These are phyloP conservation scores for Sebastes goodei DNA, from an alignment of 2,797 vertebrate genomes.

Conservation along the genomic window DNA sequence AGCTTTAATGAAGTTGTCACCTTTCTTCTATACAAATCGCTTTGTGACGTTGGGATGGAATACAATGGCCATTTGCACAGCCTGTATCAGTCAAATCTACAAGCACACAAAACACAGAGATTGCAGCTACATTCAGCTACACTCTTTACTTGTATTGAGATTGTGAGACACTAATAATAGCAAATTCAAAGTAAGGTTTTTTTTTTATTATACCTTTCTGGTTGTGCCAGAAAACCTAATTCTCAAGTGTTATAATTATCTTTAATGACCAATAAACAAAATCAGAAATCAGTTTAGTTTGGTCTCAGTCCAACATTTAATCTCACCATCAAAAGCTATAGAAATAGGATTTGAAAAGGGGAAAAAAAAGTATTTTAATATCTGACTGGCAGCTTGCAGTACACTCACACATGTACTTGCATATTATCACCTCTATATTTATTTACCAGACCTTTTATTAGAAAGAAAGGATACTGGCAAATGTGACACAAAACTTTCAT, in stretches of 20 bases:
- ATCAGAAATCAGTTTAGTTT: slow-evolving; percentile 11
- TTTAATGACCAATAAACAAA: slow-evolving; percentile 17
- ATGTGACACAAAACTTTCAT: neutral
- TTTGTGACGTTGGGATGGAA: neutral
- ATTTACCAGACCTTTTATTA: slow-evolving; percentile 23
- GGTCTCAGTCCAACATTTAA: neutral
- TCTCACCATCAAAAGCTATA: neutral
- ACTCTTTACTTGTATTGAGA: neutral
- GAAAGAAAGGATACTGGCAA: slow-evolving; percentile 7
- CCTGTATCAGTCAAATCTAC: neutral
- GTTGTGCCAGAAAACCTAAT: neutral
- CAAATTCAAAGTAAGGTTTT: neutral
- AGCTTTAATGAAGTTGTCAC: neutral
- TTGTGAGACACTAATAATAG: neutral
- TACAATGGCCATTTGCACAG: neutral
- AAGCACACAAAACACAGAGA: neutral
- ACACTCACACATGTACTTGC: neutral
- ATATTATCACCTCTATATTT: neutral
- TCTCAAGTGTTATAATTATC: slow-evolving; percentile 10
- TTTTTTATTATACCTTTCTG: neutral
- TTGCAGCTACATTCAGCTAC: neutral
- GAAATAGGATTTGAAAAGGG: neutral
- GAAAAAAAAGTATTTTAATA: neutral
- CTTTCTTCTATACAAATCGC: neutral
- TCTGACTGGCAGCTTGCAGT: neutral